Base-by-base conservation (phyloP, 2,888 invertebrate species). In the Nipponacmea schrenckii region DNA sequence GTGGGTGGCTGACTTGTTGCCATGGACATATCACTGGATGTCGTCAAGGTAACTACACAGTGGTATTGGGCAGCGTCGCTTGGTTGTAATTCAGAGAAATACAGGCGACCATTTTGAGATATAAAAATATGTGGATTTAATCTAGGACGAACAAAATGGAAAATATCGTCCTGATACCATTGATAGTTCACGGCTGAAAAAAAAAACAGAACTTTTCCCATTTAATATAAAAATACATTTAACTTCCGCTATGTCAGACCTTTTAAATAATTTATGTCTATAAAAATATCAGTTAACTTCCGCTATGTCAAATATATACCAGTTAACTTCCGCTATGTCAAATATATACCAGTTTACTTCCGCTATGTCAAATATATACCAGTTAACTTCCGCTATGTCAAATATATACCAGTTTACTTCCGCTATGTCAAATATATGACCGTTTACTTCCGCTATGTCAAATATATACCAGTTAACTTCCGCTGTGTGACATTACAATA, bases 91-190 rank as follows among this genome's bases (percentile, higher is more conserved):
- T 95, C 94, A 39, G 97, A 96, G 87, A 98, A 97, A 86, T 98
- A 98, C 20, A 98, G 91, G 8, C 96, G 94, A 56, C 97, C 97
- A 90, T 97, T 97, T 83, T 93, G 91, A 0, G 97, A 97, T 0
- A 97, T 96, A 91, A 98, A 97, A 0, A 96, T 95, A 77, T 87
- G 81, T 24, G 83, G 83, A 66, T 97, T 91, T 83, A 93, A 93
- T 88, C 96, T 96, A 89, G 97, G 96, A 87, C 97, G 96, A 1
- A 98, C 96, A 81, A 97, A 80, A 27, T 78, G 72, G 10, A 8
- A n/a, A n/a, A 68, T 73, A n/a, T 73, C 66, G 24, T 76, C 74
- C 62, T 76, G 78, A 63, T 77, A 78, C 81, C 81, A 82, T 12
- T 75, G 72, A 64, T 76, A 82, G 5, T 62, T 70, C 14, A 79